phyloP scores from a whole-genome alignment of 2,113 vertebrate species.

The Eubucco bourcierii region DNA sequence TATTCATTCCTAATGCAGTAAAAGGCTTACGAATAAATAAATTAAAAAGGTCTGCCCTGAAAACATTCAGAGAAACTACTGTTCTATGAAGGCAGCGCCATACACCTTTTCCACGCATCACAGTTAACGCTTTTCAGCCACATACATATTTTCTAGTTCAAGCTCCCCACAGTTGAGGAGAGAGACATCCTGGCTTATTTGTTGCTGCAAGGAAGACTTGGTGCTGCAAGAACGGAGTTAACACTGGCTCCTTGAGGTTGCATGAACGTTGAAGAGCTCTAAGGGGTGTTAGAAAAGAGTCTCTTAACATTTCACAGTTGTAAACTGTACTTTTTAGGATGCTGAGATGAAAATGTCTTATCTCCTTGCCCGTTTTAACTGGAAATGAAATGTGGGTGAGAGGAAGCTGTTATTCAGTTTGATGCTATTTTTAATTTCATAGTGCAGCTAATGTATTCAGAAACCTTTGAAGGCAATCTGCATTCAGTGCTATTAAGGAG shows the following conservation, averaged over 20 bases:
- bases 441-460: constrained; percentile 5
- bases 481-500: background rate
- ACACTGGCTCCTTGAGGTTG: background rate
- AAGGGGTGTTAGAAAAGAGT: background rate
- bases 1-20: background rate
- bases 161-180: background rate
- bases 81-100: background rate
- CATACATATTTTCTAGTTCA: background rate
- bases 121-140: background rate
- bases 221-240: background rate
- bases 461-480: constrained; percentile 10
- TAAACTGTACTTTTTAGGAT: background rate
- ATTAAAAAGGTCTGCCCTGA: background rate
- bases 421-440: constrained; percentile 28
- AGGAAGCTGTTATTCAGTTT: constrained; percentile 3
- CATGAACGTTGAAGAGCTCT: background rate
- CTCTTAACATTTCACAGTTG: background rate
- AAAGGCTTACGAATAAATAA: constrained; percentile 1
- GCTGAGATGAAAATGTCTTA: background rate
- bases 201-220: background rate
- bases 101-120: background rate
- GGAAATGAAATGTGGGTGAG: background rate
- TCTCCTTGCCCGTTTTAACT: background rate
- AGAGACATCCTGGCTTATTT: background rate
- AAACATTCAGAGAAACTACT: background rate